Evolutionary conservation across 1,140 invertebrate genomes (phyloP), one percentile per base, ranked within the genome.

Genomic region (Drosophila seguyi): DNA sequence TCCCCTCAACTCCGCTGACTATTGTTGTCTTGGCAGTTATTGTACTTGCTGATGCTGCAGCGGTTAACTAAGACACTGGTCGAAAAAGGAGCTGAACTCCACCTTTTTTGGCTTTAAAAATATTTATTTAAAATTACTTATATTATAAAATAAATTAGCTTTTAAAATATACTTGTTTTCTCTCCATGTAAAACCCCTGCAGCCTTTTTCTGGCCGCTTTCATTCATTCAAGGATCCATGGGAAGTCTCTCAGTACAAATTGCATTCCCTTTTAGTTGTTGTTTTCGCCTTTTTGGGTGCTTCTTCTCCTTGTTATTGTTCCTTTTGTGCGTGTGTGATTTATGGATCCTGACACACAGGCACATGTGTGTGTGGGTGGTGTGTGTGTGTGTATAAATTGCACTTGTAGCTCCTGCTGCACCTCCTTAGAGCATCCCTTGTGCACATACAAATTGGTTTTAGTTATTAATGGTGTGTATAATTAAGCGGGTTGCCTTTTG

Each of bases 391-490:
- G 48, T 39, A 45, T 74, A 42, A 67, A 31, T 47, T 81, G 72
- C 55, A 63, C 52, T 47, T 58, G 47, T 27, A 39, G 45, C 55
- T 67, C 66, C 62, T 75, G 52, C 36, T n/a, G 20, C 14, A 25
- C 60, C 62, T 66, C 78, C 67, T 58, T 44, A 58, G 67, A 60
- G 79, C 80, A 66, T 27, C 22, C 59, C 41, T n/a, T n/a, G 18
- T 50, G 25, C 52, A 62, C 85, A 88, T 88, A 88, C 84, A 88
- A 88, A 88, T 88, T 88, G 84, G 84, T 88, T 88, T 88, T 88
- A 88, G 85, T 88, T 88, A 88, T 88, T 88, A 90, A 88, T 88
- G 84, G 84, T 90, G 85, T 88, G 84, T 88, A 88, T 88, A 88
- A 88, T 88, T 88, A 88, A 88, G 84, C 85, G 77, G 65, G 22